Evolutionary conservation across 2,113 vertebrate genomes (phyloP).

Genomic region (Struthio camelus): DNA sequence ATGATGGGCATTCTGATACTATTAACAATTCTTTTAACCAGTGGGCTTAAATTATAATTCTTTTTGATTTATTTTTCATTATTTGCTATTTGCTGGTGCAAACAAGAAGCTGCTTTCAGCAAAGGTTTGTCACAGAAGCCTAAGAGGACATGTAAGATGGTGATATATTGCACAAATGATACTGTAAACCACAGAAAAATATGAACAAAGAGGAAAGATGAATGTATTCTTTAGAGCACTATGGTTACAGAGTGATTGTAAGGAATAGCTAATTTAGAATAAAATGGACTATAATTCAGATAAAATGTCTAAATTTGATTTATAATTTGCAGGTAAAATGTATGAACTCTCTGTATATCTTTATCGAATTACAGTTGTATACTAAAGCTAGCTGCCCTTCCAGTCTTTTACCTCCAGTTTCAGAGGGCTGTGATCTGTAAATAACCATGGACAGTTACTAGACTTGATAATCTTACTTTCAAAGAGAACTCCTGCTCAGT

Average conservation of each 20-base stretch:
- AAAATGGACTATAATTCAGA: not conserved
- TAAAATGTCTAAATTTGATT: not conserved
- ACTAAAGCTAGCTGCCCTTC: not conserved
- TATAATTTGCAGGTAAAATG: slow-evolving; percentile 8
- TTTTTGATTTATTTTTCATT: slow-evolving; percentile 9
- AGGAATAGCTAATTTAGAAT: not conserved
- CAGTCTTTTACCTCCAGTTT: not conserved
- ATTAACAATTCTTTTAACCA: not conserved
- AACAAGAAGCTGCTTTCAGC: slow-evolving; percentile 1
- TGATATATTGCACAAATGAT: not conserved
- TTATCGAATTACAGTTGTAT: not conserved
- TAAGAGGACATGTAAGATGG: not conserved
- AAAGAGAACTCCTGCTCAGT: not conserved
- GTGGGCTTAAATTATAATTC: not conserved
- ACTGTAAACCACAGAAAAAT: not conserved
- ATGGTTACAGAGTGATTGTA: not conserved
- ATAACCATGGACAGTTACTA: not conserved
- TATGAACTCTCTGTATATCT: not conserved
- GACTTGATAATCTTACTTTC: not conserved
- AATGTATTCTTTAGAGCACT: not conserved
- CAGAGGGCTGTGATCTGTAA: not conserved
- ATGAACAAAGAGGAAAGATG: slow-evolving; percentile 1
- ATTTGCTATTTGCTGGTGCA: not conserved
- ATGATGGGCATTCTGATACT: not conserved
- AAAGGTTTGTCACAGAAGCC: not conserved